Evolutionary conservation across 92 coral and sea anemone genomes (phyloP), one percentile per base, ranked within the genome.

Genomic region (Phymanthus crucifer): DNA sequence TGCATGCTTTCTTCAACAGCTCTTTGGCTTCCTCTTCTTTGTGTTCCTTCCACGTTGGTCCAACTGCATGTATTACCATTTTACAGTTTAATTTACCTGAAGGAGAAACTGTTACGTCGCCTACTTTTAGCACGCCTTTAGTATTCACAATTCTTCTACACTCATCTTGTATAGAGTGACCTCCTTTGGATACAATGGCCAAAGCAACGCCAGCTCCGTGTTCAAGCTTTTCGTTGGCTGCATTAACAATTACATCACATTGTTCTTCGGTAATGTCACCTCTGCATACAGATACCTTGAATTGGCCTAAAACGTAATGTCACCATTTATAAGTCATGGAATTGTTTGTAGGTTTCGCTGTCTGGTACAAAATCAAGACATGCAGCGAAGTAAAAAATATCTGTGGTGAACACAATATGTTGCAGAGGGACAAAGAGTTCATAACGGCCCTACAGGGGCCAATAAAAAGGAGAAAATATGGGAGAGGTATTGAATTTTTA

Each of bases 121-220:
- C 92, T 45, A 45, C 87, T 27, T 84, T 72, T 0, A 92, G 80
- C 36, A 65, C 27, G 0, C 46, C 46, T 61, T 57, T 74, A 23
- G 89, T 78, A 14, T 40, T 17, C 7, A 84, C 68, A 16, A 86
- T 75, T 8, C 61, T 32, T 6, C 10, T 70, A 27, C 90, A 83
- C 66, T 90, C 92, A n/a, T 88, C 74, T 32, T 71, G 81, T 18
- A 95, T 90, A 1, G 66, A 26, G 0, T 21, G 10, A 16, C 98
- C 98, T 76, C 95, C 98, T 71, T 80, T 95, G 48, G 84, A 80
- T 21, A 86, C 87, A 13, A 95, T 95, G n/a, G 98, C 95, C 45
- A 69, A 78, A 27, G 98, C 95, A 9, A 95, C 85, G 18, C 97
- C 98, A 34, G 85, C 93, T 2, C 37, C 78, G 34, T 90, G 98